Evolutionary conservation across 2,797 vertebrate genomes (phyloP), one percentile per base, ranked within the genome.

Genomic region (Takifugu rubripes): DNA sequence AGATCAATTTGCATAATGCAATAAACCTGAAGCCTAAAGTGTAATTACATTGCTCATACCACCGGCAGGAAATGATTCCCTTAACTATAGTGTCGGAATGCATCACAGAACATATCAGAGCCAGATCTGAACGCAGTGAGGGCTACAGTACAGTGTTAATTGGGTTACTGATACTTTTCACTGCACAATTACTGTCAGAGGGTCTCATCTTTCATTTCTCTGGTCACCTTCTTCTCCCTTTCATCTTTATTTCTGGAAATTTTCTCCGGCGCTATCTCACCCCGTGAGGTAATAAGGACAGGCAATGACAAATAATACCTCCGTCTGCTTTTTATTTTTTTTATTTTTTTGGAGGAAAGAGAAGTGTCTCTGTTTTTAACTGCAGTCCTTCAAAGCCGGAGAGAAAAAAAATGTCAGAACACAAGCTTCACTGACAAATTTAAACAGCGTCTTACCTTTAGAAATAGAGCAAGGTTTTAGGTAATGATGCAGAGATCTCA

Each of bases 1-100:
- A 70, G 74, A 82, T 69, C 84, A 46, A 89, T 91, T 89, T 87
- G 65, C 85, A 87, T 85, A 88, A 86, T 83, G 75, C 76, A 87
- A 86, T 21, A 21, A 90, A 80, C 83, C 82, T 69, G 74, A 78
- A 82, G 84, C 81, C 84, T 79, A 80, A 82, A 84, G 81, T 85
- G 83, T 82, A 89, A 88, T 85, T 87, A 78, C 81, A 81, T 80
- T 84, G 82, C 82, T 90, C 81, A 82, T 66, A 84, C 75, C 67
- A 83, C 78, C 79, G 81, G 57, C 47, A 75, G 75, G 70, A 83
- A 86, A 80, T 84, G 77, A 85, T 77, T 84, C 70, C 68, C 77
- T 72, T 83, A 83, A 88, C 83, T 83, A 71, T 62, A 59, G 64
- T 84, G 84, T 85, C 78, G 86, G 56, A 79, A 73, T 56, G 66